Evolutionary conservation across 2,797 vertebrate species (phyloP).

Genomic region (Danio jaintianensis): DNA sequence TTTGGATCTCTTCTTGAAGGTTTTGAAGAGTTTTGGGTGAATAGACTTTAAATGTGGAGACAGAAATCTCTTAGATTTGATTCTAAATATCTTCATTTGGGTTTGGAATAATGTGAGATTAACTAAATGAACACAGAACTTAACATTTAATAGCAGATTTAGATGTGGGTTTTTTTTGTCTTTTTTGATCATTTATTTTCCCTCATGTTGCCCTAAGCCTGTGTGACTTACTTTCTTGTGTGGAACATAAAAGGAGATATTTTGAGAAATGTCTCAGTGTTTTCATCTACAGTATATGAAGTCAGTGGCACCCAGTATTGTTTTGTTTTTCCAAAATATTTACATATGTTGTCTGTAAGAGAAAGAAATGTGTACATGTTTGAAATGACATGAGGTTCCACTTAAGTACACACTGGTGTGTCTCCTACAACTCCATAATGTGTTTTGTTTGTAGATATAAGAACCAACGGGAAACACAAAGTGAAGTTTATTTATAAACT

Average conservation of each 20-base stretch:
- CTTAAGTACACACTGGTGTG: background rate
- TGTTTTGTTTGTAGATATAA: background rate
- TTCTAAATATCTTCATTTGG: no score
- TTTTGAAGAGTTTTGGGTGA: no score
- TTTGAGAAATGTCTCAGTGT: conserved; percentile 3
- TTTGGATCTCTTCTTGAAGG: no score
- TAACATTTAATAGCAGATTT: no score
- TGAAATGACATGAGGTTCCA: background rate
- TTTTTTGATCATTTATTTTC: background rate
- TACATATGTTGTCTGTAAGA: background rate
- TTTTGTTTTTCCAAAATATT: background rate
- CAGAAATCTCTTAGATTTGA: no score
- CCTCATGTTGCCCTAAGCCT: background rate
- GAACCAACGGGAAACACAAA: background rate
- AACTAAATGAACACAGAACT: no score
- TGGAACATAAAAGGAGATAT: background rate
- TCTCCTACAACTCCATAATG: background rate
- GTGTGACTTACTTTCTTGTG: background rate
- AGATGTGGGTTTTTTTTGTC: no score
- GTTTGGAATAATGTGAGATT: no score
- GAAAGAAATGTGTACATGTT: background rate
- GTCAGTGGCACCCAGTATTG: background rate
- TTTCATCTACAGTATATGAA: background rate
- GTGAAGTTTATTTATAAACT: no score
- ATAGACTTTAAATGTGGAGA: no score